phyloP scores from a whole-genome alignment of 2,113 vertebrate species.

The Polypterus senegalus region DNA sequence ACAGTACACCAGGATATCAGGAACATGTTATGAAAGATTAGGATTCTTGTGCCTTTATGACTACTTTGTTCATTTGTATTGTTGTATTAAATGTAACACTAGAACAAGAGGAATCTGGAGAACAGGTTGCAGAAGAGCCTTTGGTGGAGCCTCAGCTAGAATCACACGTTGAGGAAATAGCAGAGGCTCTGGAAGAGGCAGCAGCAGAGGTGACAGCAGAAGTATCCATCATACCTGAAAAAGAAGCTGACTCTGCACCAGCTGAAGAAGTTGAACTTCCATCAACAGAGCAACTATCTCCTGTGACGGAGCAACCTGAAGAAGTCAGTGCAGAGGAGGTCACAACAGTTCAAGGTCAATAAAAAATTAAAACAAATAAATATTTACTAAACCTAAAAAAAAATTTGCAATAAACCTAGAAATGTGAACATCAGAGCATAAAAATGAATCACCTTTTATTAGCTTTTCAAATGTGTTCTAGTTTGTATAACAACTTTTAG shows the following conservation, averaged over 20 bases:
- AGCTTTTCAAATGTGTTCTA: too few species aligned
- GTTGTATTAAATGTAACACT: neutral
- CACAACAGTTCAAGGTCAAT: too few species aligned
- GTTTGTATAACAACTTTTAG: too few species aligned
- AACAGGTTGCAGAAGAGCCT: neutral
- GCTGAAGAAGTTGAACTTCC: neutral
- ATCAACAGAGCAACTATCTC: conserved; percentile 25
- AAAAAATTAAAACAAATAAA: too few species aligned
- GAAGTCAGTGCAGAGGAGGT: too few species aligned
- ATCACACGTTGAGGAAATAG: neutral
- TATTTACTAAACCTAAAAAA: too few species aligned
- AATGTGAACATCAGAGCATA: too few species aligned
- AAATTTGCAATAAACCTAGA: too few species aligned
- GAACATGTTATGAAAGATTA: too few species aligned
- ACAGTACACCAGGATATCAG: too few species aligned
- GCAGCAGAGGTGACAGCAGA: neutral
- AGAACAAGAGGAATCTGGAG: neutral
- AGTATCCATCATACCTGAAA: neutral
- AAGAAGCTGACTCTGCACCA: conserved; percentile 1
- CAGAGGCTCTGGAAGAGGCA: neutral
- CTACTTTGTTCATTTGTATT: neutral
- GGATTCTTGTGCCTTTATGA: too few species aligned
- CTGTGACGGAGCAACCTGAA: conserved; percentile 13
- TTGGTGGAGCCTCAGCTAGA: neutral
- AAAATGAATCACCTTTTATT: too few species aligned